These are phyloP conservation scores for Otus sunia DNA, from an alignment of 2,113 vertebrate species.

Conservation along the genomic window DNA sequence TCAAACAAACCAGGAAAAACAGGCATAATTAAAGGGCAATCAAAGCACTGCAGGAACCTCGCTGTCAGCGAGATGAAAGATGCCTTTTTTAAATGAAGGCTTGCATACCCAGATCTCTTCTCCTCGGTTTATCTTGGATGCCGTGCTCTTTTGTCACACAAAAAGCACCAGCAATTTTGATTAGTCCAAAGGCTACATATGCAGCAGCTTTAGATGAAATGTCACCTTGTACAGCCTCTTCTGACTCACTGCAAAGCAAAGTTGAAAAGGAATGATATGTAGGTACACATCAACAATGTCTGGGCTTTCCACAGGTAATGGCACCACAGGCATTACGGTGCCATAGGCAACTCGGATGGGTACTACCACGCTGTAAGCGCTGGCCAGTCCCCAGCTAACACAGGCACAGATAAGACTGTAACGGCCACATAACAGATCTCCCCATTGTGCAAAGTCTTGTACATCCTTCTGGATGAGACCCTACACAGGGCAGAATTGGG, in stretches of 20 bases:
- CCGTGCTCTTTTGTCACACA: not conserved
- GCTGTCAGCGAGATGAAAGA: conserved; percentile 57
- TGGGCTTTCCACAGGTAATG: not conserved
- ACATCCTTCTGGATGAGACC: not conserved
- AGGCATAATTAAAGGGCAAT: conserved; percentile 58
- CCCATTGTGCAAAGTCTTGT: fast-evolving
- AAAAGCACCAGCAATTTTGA: not conserved
- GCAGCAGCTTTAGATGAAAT: not conserved
- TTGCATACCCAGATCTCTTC: conserved; percentile 10
- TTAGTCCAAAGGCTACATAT: conserved; percentile 7
- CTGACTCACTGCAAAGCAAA: not conserved
- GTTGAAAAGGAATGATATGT: not conserved
- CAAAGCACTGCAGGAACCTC: conserved; percentile 45
- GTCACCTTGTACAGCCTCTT: not conserved
- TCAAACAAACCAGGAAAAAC: conserved; percentile 60
- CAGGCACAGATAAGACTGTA: not conserved
- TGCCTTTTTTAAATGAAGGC: conserved; percentile 32
- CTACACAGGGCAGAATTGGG: not conserved
- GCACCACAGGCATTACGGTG: no score
- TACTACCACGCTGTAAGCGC: not conserved
- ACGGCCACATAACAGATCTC: not conserved
- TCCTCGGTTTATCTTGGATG: conserved; percentile 28
- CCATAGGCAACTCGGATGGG: not conserved
- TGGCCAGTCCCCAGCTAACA: not conserved
- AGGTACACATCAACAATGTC: not conserved